Conservation (phyloP, 1,140 invertebrate species). For the Heliconius himera region DNA sequence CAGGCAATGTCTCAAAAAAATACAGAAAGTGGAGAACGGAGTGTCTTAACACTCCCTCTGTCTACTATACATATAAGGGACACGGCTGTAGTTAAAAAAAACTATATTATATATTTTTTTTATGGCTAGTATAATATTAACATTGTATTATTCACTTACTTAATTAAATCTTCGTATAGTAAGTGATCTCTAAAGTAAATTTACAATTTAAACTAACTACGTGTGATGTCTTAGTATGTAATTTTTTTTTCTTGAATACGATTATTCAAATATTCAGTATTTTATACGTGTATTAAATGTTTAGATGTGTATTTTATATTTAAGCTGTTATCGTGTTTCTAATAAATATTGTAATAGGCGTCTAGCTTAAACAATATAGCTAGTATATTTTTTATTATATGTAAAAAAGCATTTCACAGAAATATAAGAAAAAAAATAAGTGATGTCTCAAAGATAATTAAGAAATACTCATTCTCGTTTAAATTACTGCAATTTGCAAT, state of each 20-base stretch:
- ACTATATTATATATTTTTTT: too few relatives aligned
- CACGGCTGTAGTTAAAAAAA: too few relatives aligned
- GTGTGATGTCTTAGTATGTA: constrained; percentile 31
- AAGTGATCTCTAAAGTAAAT: background rate
- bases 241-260: background rate
- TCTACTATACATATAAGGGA: too few relatives aligned
- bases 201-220: constrained; percentile 16
- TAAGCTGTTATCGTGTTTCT: constrained; percentile 35
- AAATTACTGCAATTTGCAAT: constrained; percentile 30
- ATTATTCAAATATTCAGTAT: constrained; percentile 29
- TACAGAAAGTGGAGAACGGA: too few relatives aligned
- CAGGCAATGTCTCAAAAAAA: too few relatives aligned
- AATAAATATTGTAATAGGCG: constrained; percentile 21
- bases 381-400: constrained; percentile 30
- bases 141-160: background rate
- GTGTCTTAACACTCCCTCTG: too few relatives aligned
- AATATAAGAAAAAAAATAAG: constrained; percentile 2
- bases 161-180: background rate
- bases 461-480: constrained; percentile 34
- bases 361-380: constrained; percentile 10
- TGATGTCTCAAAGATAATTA: constrained; percentile 21
- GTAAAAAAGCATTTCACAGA: constrained; percentile 24
- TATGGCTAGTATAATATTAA: background rate
- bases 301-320: constrained; percentile 43
- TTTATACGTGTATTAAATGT: constrained; percentile 55